Conservation (phyloP, 2,888 invertebrate species). For the Latrodectus hesperus region DNA sequence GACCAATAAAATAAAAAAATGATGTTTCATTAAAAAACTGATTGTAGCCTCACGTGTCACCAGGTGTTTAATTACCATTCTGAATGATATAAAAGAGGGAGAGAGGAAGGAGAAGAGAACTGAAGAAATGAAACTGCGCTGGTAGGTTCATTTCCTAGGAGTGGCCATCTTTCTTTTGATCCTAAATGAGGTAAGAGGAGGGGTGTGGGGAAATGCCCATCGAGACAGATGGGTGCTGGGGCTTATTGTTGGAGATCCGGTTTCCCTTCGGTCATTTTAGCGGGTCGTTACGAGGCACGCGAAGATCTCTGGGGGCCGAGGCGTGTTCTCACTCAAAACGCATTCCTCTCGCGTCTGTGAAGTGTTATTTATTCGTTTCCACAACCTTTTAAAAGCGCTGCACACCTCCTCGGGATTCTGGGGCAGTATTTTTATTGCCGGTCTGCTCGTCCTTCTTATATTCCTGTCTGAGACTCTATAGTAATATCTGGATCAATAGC, state of each 20-base stretch:
- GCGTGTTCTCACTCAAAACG: conserved; percentile 20
- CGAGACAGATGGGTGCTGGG: conserved; percentile 63
- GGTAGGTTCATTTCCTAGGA: conserved; percentile 36
- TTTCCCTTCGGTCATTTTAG: conserved; percentile 33
- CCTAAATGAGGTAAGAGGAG: conserved; percentile 37
- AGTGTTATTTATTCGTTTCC: conserved; percentile 37
- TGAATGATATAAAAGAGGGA: conserved; percentile 14
- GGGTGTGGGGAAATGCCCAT: not conserved
- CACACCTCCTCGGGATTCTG: not conserved
- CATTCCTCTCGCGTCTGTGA: conserved; percentile 16
- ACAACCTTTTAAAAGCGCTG: not conserved
- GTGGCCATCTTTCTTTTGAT: conserved; percentile 37
- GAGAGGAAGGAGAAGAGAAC: not conserved
- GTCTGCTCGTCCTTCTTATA: not conserved
- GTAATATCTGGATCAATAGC: not conserved
- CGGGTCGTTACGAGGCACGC: not conserved
- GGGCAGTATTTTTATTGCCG: not conserved
- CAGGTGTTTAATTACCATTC: conserved; percentile 34
- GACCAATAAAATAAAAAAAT: too few relatives aligned
- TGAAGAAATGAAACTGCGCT: not conserved
- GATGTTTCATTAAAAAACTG: not conserved
- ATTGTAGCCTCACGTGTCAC: conserved; percentile 39
- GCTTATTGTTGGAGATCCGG: conserved; percentile 55
- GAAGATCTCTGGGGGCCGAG: not conserved
- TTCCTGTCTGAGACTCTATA: not conserved